Base-by-base conservation (phyloP, 2,113 vertebrate genomes). In the Diadophis punctatus region DNA sequence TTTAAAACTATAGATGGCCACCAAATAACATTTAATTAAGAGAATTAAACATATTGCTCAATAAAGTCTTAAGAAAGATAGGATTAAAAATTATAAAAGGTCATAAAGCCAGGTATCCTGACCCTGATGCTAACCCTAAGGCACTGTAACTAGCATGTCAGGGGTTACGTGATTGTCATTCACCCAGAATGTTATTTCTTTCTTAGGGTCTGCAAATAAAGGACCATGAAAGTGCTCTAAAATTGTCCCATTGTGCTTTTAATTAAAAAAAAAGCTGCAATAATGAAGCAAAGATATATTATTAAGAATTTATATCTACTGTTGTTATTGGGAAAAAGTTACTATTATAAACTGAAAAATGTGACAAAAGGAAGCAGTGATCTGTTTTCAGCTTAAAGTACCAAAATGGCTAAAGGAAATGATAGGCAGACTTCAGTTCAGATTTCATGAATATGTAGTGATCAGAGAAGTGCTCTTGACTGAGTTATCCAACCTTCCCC, bases 311-410 rank as follows among this genome's bases (percentile, higher is more conserved):
- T 93, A 91, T 46, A 63, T 93, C 43, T 93, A 30, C 30, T 39
- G 90, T 14, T 55, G 55, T 48, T 52, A 92, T 92, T 93, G 95
- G 90, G 94, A 94, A 87, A 3, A 27, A 92, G 95, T 89, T 93
- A 93, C 92, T 88, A 87, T 30, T 86, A 92, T 90, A 89, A 94
- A 95, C 49, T 92, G 58, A 30, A 55, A 95, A 85, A 56, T n/a
- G 8, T 68, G 53, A 22, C 9, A 95, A 94, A 95, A 92, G 87
- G 39, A 95, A 92, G 34, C 27, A 95, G 93, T 92, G 91, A 94
- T 94, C 84, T 91, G 68, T 93, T 95, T 96, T 39, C 39, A 89
- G n/a, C 85, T 30, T 89, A 53, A 94, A 92, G 7, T 88, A 90
- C 48, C 88, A 53, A 80, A 58, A 27, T 1, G 1, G 14, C 89